Evolutionary conservation across 1,140 invertebrate species (phyloP).

Genomic region (Pseudobourletiella spinata): DNA sequence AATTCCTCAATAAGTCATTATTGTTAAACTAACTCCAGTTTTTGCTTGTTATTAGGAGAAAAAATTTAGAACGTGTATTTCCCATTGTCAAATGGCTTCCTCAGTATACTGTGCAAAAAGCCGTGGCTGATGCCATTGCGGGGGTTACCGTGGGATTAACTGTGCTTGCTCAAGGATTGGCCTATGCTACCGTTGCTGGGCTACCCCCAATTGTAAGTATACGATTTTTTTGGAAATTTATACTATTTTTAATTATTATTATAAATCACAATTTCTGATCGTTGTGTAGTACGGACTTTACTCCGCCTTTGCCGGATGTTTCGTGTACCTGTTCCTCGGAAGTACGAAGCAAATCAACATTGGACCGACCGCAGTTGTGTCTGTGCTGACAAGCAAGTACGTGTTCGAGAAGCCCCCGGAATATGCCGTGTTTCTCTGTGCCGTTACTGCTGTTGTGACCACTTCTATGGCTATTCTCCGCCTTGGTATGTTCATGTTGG

Average conservation of each 20-base stretch:
- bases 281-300: slow-evolving; percentile 75
- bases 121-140: slow-evolving; percentile 65
- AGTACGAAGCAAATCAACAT: slow-evolving; percentile 65
- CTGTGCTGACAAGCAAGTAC: slow-evolving; percentile 52
- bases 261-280: slow-evolving; percentile 3
- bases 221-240: neutral
- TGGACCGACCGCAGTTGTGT: slow-evolving; percentile 59
- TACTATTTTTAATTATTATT: neutral
- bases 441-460: slow-evolving; percentile 67
- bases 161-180: slow-evolving; percentile 78
- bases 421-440: slow-evolving; percentile 66
- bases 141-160: slow-evolving; percentile 77
- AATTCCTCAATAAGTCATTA: too few species aligned
- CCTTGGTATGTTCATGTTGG: slow-evolving; percentile 51
- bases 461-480: slow-evolving; percentile 73
- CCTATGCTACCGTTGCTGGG: slow-evolving; percentile 71
- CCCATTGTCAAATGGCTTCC: slow-evolving; percentile 64
- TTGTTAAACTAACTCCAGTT: too few species aligned
- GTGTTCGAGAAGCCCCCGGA: slow-evolving; percentile 52
- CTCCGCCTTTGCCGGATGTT: slow-evolving; percentile 76
- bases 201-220: slow-evolving; percentile 58
- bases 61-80: slow-evolving; percentile 39
- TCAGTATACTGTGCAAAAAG: slow-evolving; percentile 59
- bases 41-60: too few species aligned
- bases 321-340: slow-evolving; percentile 69